Evolutionary conservation across 2,797 vertebrate genomes (phyloP), one percentile per base, ranked within the genome.

Genomic region (Margarornis squamiger): DNA sequence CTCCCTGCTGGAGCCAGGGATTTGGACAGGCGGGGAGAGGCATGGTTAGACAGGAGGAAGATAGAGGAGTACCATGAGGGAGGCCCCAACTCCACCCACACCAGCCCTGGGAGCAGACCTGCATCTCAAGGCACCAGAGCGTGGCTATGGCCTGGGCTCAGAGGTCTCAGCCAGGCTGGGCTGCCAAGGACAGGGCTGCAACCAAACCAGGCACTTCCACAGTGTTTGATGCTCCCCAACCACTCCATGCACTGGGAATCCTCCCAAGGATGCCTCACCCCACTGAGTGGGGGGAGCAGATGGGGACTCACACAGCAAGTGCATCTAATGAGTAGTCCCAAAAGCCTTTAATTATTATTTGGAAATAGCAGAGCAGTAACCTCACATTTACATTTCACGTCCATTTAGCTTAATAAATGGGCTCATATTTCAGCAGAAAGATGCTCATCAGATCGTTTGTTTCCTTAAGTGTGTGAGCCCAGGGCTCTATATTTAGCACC

Each of bases 381-480:
- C 87, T 76, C 61, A 13, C 72, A 83, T 92, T 96, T 93, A 73
- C 92, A 81, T 95, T 75, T 92, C 79, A 67, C 6, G n/a, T 91
- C 93, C 92, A 89, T 94, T 95, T 82, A 94, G 85, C 85, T 74
- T 78, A 94, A 93, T 88, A 95, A 96, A 94, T 34, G 80, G 75
- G 93, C 87, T 94, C 54, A 5, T 46, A 51, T 72, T 93, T 68
- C 95, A 38, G 78, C 87, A 91, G 92, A 87, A 91, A 89, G 92
- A 83, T 45, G 89, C 95, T 96, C 95, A 96, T 95, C 95, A 94
- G 89, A 92, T 84, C 82, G 7, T 88, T 96, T 96, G 96, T 96
- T 75, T 91, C 87, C 89, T 59, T 78, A 65, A 95, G 92, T 79
- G 87, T 38, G 65, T 0, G 36, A 80, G 87, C 80, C 65, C 46